These are phyloP conservation scores for Dilophus febrilis DNA, from an alignment of 2,888 invertebrate genomes.

Conservation along the genomic window DNA sequence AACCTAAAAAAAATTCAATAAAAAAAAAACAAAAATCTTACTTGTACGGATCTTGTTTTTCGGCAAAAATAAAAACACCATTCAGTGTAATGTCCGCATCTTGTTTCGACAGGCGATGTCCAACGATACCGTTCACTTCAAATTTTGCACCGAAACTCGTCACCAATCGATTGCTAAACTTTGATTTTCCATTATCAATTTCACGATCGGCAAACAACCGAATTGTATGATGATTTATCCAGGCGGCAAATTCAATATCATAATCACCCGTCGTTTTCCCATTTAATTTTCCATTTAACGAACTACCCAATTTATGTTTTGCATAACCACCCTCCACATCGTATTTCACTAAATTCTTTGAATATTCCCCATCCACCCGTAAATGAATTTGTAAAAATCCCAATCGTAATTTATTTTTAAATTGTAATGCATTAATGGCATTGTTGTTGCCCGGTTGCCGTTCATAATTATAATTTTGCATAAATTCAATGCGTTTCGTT, in stretches of 20 bases:
- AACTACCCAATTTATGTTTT: constrained; percentile 37
- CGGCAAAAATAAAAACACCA: constrained; percentile 17
- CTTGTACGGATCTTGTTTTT: constrained; percentile 17
- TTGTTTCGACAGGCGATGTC: constrained; percentile 18
- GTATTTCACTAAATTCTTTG: constrained; percentile 36
- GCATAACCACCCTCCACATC: constrained; percentile 39
- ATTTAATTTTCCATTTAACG: constrained; percentile 30
- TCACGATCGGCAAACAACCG: constrained; percentile 19
- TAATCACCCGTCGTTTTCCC: constrained; percentile 27
- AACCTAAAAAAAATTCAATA: too few species aligned
- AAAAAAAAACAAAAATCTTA: too few species aligned
- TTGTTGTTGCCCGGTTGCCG: constrained; percentile 3
- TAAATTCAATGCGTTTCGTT: constrained; percentile 28
- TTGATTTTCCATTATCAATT: constrained; percentile 24
- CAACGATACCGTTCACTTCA: constrained; percentile 21
- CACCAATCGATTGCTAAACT: constrained; percentile 18
- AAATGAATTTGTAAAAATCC: background rate
- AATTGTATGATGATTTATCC: constrained; percentile 24
- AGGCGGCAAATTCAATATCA: constrained; percentile 40
- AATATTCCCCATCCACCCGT: constrained; percentile 37
- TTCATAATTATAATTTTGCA: constrained; percentile 4
- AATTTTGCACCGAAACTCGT: constrained; percentile 24
- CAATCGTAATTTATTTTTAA: background rate
- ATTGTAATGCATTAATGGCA: background rate
- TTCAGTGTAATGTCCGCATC: constrained; percentile 23